Evolutionary conservation across 2,888 invertebrate species (phyloP).

Genomic region (Pammene aurita): DNA sequence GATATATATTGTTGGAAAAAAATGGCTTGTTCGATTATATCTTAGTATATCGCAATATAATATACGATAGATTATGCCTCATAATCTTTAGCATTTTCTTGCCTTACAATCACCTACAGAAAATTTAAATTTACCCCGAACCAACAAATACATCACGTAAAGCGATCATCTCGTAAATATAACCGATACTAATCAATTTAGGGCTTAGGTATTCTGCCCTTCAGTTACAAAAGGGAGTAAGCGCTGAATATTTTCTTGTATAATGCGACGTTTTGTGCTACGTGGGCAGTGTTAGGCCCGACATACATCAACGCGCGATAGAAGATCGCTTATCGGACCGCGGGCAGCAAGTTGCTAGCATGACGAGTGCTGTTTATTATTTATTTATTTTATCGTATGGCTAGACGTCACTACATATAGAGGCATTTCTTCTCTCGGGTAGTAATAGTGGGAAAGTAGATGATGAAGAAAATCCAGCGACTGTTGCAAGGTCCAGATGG

Average conservation of each 20-base stretch:
- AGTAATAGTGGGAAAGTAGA: too few relatives aligned
- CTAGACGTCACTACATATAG: too few relatives aligned
- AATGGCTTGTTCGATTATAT: too few relatives aligned
- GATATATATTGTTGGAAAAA: too few relatives aligned
- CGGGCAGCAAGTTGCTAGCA: conserved; percentile 36
- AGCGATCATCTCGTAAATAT: conserved; percentile 31
- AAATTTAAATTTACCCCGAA: background rate
- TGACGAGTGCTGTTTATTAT: background rate
- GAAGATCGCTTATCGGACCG: conserved; percentile 60
- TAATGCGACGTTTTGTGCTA: conserved; percentile 19
- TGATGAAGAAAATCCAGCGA: too few relatives aligned
- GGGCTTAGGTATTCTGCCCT: conserved; percentile 35
- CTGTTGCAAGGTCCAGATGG: too few relatives aligned
- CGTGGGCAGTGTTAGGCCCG: conserved; percentile 50
- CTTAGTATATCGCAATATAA: too few relatives aligned
- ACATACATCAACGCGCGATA: conserved; percentile 63
- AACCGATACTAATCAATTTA: conserved; percentile 43
- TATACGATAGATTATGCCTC: too few relatives aligned
- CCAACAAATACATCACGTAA: conserved; percentile 15
- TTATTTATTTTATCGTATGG: too few relatives aligned
- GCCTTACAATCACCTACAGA: background rate
- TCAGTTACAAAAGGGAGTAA: background rate
- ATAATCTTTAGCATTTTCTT: too few relatives aligned
- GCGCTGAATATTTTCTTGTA: background rate
- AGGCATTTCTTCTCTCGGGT: too few relatives aligned